Base-by-base conservation (phyloP, 2,888 invertebrate genomes). In the Lamproptera curius region DNA sequence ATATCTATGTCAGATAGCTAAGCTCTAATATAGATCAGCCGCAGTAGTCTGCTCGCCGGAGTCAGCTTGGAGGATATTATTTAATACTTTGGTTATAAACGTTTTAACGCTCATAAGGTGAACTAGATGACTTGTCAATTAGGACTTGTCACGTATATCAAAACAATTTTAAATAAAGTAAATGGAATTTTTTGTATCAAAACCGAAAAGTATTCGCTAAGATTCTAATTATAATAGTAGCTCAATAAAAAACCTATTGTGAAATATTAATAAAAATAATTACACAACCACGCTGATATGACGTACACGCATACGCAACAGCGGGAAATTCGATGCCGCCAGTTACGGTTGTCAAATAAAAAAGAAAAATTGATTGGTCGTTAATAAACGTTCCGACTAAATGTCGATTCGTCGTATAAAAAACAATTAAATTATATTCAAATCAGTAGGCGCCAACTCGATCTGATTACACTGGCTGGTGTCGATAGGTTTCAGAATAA, bases 301-400 rank as follows among this genome's bases (percentile, higher is more conserved):
- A 31, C 31, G 6, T 31, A 31, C 31, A n/a, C 13, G 41, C 31
- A 34, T 14, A 10, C 14, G 13, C 13, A 41, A 13, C 42, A 16
- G 31, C 37, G 33, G 33, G 20, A 42, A 42, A 34, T 20, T 34
- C 9, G 14, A 42, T 33, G 33, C 33, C 31, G 11, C 11, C 42
- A 41, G 13, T 41, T 16, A 31, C 14, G 41, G 31, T 31, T 31
- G 31, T 31, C 31, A 31, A 31, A 31, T 31, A 31, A 31, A 11
- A 31, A 31, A 31, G 4, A 31, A 31, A 31, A 11, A 31, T 31
- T n/a, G 13, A 31, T 11, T 2, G 31, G 4, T 4, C 4, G 31
- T 31, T 31, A 31, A 31, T 13, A n/a, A 31, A 31, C 31, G 31
- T 13, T n/a, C 11, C 9, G 13, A 31, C 11, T 31, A 11, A 11